Percentiles rank a stretch among this genome's conserved stretches.
phyloP scores from a whole-genome alignment of 2,113 vertebrate genomes.

The Laticauda colubrina region DNA sequence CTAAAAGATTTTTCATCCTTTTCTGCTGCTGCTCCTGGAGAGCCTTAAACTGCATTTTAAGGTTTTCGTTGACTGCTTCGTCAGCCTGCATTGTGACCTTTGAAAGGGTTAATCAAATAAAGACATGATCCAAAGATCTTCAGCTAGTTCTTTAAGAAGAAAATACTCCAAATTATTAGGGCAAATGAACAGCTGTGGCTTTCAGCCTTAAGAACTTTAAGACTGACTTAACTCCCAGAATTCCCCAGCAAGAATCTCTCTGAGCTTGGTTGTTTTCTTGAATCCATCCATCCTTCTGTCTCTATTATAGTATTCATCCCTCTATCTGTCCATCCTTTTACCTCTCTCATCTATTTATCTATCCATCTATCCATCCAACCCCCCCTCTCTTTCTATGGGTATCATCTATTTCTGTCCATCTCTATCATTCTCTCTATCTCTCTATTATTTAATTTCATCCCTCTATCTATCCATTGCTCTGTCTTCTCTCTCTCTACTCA shows the following conservation, averaged over 20 bases:
- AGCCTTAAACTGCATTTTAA: conserved; percentile 82
- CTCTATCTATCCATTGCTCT: no score
- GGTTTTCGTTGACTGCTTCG: conserved; percentile 55
- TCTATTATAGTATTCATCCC: neutral
- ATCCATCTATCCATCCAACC: neutral
- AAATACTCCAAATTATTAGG: accelerated
- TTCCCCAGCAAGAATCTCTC: neutral
- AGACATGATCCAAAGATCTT: neutral
- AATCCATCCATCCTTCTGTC: neutral
- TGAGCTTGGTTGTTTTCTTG: neutral
- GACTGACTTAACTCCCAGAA: neutral
- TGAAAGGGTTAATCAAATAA: neutral
- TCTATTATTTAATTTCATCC: no score
- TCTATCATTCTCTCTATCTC: neutral
- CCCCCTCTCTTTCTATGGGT: neutral
- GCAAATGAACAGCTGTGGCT: neutral
- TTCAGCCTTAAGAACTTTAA: neutral
- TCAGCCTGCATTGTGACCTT: conserved; percentile 69
- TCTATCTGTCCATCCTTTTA: neutral
- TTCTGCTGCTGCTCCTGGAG: conserved; percentile 85
- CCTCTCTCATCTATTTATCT: neutral
- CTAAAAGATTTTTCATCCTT: conserved; percentile 69
- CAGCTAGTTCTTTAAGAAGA: neutral
- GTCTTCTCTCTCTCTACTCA: no score
- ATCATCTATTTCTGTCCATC: neutral